Evolutionary conservation across 2,113 vertebrate species (phyloP).

Genomic region (Triplophysa tibetana): DNA sequence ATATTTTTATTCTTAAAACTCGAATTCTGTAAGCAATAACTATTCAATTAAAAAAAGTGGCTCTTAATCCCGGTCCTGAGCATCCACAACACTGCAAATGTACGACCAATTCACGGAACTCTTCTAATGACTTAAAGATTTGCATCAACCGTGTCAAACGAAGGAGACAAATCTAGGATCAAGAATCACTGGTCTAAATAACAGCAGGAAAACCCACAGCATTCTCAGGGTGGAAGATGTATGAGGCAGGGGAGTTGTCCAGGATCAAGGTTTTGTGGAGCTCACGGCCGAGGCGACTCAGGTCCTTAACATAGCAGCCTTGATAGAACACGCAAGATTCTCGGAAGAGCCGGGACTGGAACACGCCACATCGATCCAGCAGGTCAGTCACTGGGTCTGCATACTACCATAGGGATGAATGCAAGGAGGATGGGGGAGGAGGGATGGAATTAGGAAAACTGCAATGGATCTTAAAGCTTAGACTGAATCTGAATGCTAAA

Average conservation of each 20-base stretch:
- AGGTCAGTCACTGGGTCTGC: constrained; percentile 41
- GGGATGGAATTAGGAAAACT: neutral
- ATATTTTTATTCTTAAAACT: too few relatives aligned
- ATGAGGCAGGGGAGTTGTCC: constrained; percentile 78
- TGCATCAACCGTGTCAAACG: too few relatives aligned
- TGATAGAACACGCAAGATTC: constrained; percentile 39
- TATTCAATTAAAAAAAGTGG: too few relatives aligned
- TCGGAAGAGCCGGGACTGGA: constrained; percentile 21
- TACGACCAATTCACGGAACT: too few relatives aligned
- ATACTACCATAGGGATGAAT: constrained; percentile 8
- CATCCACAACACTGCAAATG: too few relatives aligned
- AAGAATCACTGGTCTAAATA: neutral
- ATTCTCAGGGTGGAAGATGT: constrained; percentile 79
- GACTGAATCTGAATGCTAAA: neutral
- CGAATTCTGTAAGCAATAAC: too few relatives aligned
- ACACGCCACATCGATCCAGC: constrained; percentile 35
- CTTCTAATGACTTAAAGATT: too few relatives aligned
- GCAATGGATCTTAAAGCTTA: neutral
- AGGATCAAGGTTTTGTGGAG: constrained; percentile 75
- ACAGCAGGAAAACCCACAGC: constrained; percentile 64
- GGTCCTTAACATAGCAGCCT: constrained; percentile 42
- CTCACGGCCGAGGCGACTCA: constrained; percentile 71
- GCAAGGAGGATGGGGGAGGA: neutral
- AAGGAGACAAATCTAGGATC: neutral
- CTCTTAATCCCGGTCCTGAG: too few relatives aligned